These are phyloP conservation scores for Plectus sambesii DNA, from an alignment of 1,140 invertebrate species.

Conservation along the genomic window DNA sequence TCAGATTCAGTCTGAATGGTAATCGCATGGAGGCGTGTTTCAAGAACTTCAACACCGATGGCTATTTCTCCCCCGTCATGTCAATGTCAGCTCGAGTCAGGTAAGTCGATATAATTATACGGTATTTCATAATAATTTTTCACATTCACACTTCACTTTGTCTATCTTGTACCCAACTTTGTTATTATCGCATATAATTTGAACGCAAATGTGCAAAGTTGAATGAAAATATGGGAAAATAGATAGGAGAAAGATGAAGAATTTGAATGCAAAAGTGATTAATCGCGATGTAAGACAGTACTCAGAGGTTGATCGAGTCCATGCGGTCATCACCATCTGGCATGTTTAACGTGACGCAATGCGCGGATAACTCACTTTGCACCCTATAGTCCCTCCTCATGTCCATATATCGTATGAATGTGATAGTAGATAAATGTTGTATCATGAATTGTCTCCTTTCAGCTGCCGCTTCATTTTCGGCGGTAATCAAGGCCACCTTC, in stretches of 20 bases:
- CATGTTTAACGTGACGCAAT: too few relatives aligned
- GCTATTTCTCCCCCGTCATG: slow-evolving; percentile 96
- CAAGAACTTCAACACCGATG: slow-evolving; percentile 87
- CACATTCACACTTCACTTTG: background rate
- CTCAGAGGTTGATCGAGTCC: too few relatives aligned
- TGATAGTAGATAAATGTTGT: slow-evolving; percentile 9
- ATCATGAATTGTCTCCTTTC: too few relatives aligned
- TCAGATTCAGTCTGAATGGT: slow-evolving; percentile 92
- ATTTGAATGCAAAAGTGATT: too few relatives aligned
- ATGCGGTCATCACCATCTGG: too few relatives aligned
- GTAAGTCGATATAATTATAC: slow-evolving; percentile 46
- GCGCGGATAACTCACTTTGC: too few relatives aligned
- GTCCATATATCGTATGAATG: background rate
- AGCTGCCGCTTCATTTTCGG: slow-evolving; percentile 92
- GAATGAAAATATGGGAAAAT: too few relatives aligned
- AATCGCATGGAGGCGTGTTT: slow-evolving; percentile 73
- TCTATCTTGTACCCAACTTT: background rate
- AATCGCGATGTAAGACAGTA: too few relatives aligned
- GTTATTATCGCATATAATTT: too few relatives aligned
- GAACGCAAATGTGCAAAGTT: too few relatives aligned
- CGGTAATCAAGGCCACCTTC: slow-evolving; percentile 84
- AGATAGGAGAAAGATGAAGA: too few relatives aligned
- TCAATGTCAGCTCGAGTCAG: slow-evolving; percentile 92
- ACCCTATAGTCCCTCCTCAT: too few relatives aligned
- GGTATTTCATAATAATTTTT: slow-evolving; percentile 3